Percentiles rank a stretch among this genome's conserved stretches.
phyloP scores from a whole-genome alignment of 1,140 invertebrate species.

The Hypothenemus hampei region DNA sequence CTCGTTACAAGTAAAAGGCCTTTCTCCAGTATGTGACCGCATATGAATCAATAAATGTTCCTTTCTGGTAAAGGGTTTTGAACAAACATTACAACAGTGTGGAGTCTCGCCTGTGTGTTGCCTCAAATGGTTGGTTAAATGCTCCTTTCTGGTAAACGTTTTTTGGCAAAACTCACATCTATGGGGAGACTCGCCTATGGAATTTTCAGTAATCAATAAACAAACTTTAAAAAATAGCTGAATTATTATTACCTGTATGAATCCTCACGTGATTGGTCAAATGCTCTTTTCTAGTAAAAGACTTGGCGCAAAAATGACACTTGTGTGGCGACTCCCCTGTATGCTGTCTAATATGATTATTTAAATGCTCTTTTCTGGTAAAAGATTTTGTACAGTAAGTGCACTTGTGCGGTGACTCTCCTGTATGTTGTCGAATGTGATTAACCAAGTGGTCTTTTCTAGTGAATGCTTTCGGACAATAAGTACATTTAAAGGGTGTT shows the following conservation, averaged over 20 bases:
- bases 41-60: slow-evolving; percentile 72
- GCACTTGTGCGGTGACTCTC: slow-evolving; percentile 71
- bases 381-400: slow-evolving; percentile 75
- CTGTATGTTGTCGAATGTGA: slow-evolving; percentile 69
- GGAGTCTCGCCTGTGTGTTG: slow-evolving; percentile 68
- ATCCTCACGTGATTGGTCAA: slow-evolving; percentile 70
- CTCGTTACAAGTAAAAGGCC: slow-evolving; percentile 72
- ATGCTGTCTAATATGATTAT: slow-evolving; percentile 76
- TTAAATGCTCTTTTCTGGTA: slow-evolving; percentile 85
- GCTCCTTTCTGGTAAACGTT: slow-evolving; percentile 77
- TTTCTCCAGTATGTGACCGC: slow-evolving; percentile 84
- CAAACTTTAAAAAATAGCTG: background rate
- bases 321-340: slow-evolving; percentile 75
- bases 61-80: slow-evolving; percentile 61
- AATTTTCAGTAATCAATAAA: background rate
- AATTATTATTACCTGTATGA: slow-evolving; percentile 61
- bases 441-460: slow-evolving; percentile 73
- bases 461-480: slow-evolving; percentile 82
- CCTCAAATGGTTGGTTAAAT: slow-evolving; percentile 70
- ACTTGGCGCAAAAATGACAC: slow-evolving; percentile 78
- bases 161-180: slow-evolving; percentile 77
- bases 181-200: slow-evolving; percentile 76
- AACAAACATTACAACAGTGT: slow-evolving; percentile 67
- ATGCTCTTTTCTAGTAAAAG: slow-evolving; percentile 79
- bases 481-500: slow-evolving; percentile 68